These are phyloP conservation scores for Sarcophaga subvicina DNA, from an alignment of 2,888 invertebrate species.

Conservation along the genomic window DNA sequence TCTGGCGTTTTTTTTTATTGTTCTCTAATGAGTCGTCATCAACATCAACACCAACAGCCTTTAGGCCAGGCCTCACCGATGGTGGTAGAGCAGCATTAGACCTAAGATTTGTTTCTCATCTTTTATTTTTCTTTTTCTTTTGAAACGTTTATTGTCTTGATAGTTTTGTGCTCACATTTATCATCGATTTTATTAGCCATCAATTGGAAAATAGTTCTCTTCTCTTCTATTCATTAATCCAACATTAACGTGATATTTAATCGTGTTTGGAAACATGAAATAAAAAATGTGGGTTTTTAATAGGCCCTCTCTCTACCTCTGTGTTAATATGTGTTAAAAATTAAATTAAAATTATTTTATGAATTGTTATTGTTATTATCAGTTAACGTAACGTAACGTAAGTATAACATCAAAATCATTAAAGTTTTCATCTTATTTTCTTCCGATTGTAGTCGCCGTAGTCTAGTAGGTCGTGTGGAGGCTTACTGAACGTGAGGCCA, in stretches of 20 bases:
- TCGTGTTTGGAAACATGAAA: not conserved
- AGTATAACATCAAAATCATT: no score
- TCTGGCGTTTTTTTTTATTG: constrained; percentile 55
- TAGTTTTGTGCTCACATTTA: constrained; percentile 38
- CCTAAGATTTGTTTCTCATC: not conserved
- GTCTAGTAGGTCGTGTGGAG: no score
- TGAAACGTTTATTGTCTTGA: no score
- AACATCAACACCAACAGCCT: constrained; percentile 48
- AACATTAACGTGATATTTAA: not conserved
- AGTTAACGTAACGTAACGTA: no score
- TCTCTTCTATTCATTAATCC: not conserved
- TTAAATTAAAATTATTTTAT: no score
- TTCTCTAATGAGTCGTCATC: constrained; percentile 70
- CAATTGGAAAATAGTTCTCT: not conserved
- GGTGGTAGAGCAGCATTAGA: constrained; percentile 3
- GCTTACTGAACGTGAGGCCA: no score
- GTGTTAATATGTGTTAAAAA: no score
- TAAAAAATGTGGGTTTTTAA: not conserved
- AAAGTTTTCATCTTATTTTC: no score
- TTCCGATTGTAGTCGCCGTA: no score
- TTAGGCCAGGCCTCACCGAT: not conserved
- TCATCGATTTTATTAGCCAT: constrained; percentile 55
- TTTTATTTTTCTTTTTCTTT: no score
- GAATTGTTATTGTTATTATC: no score
- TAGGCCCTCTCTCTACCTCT: no score